phyloP scores from a whole-genome alignment of 1,140 invertebrate species.

The Orussus abietinus region DNA sequence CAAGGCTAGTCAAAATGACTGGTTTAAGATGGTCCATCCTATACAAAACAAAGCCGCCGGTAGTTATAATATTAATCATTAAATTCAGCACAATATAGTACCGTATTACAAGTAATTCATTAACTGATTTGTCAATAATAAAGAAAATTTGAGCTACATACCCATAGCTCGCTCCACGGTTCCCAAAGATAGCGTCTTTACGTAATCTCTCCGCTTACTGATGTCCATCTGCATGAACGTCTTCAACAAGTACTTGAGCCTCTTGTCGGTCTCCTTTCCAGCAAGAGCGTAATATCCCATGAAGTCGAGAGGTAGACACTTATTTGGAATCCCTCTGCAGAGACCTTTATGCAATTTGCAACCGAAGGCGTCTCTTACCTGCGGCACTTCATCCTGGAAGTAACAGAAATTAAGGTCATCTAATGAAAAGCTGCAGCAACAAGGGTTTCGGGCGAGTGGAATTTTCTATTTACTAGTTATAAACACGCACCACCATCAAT shows the following conservation, averaged over 20 bases:
- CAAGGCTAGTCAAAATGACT: too few species aligned
- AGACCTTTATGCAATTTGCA: slow-evolving; percentile 89
- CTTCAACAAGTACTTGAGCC: slow-evolving; percentile 64
- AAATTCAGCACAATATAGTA: too few species aligned
- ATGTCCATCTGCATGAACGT: slow-evolving; percentile 84
- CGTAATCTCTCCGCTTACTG: slow-evolving; percentile 83
- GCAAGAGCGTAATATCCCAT: slow-evolving; percentile 92
- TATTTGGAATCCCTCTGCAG: slow-evolving; percentile 74
- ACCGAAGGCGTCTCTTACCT: slow-evolving; percentile 88
- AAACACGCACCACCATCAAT: slow-evolving; percentile 81
- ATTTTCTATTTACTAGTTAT: too few species aligned
- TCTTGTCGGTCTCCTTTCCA: slow-evolving; percentile 79
- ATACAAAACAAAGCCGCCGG: too few species aligned
- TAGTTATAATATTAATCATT: too few species aligned
- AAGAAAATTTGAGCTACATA: too few species aligned
- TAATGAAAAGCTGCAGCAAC: too few species aligned
- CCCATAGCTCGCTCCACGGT: slow-evolving; percentile 54
- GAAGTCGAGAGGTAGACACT: slow-evolving; percentile 91
- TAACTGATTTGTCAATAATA: too few species aligned
- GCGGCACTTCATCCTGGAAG: slow-evolving; percentile 75
- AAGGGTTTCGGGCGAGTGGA: too few species aligned
- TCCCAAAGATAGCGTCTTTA: slow-evolving; percentile 69
- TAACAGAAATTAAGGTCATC: slow-evolving; percentile 13
- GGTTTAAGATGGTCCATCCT: too few species aligned
- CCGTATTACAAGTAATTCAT: too few species aligned